These are phyloP conservation scores for Watsonalla cultraria DNA, from an alignment of 2,888 invertebrate genomes.

Conservation along the genomic window DNA sequence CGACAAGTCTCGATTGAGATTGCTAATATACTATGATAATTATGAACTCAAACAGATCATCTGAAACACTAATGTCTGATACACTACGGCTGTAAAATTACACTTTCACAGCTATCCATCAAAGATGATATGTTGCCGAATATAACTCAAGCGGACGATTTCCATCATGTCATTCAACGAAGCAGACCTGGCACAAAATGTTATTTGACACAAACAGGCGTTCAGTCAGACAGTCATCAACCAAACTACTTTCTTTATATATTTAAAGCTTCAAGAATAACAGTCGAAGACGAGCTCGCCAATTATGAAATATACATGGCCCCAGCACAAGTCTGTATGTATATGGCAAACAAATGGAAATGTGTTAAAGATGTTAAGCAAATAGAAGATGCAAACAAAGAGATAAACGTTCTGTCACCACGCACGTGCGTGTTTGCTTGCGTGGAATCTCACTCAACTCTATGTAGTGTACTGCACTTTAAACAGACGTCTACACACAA, in stretches of 20 bases:
- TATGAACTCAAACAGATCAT: constrained; percentile 24
- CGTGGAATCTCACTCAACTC: constrained; percentile 26
- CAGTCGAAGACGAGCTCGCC: constrained; percentile 7
- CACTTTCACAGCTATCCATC: constrained; percentile 33
- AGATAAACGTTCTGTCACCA: constrained; percentile 48
- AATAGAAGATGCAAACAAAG: constrained; percentile 48
- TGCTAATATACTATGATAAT: constrained; percentile 31
- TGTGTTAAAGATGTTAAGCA: constrained; percentile 38
- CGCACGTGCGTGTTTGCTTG: constrained; percentile 57
- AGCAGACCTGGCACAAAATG: constrained; percentile 36
- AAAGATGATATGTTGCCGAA: constrained; percentile 41
- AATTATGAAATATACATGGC: constrained; percentile 13
- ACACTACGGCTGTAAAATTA: constrained; percentile 2
- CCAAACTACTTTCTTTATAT: constrained; percentile 18
- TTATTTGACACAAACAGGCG: constrained; percentile 25
- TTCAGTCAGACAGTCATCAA: constrained; percentile 28
- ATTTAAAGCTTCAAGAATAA: constrained; percentile 6
- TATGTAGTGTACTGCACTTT: constrained; percentile 22
- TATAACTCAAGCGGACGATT: constrained; percentile 30
- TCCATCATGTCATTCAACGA: constrained; percentile 35
- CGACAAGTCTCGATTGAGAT: constrained; percentile 32
- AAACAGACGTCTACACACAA: constrained; percentile 28
- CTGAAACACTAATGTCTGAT: not conserved
- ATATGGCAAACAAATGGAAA: constrained; percentile 19
- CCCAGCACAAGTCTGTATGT: constrained; percentile 10